phyloP scores from a whole-genome alignment of 2,888 invertebrate genomes.

The Drosophila lacicola region DNA sequence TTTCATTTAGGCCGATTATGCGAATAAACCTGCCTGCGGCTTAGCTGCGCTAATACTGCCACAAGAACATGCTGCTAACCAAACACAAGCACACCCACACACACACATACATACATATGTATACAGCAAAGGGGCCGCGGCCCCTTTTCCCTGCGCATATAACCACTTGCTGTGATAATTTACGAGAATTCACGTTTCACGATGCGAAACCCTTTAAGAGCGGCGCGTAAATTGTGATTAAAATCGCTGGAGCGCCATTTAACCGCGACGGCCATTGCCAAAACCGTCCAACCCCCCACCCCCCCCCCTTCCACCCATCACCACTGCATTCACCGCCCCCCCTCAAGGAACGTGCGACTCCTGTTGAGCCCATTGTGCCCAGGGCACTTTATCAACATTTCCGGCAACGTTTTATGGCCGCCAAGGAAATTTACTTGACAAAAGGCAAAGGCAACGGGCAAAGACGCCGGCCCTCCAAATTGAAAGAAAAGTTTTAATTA shows the following conservation, averaged over 20 bases:
- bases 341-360: neutral
- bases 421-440: constrained; percentile 67
- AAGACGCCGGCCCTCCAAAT: constrained; percentile 50
- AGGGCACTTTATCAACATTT: constrained; percentile 70
- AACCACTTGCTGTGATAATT: constrained; percentile 59
- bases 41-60: constrained; percentile 70
- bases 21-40: constrained; percentile 49
- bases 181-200: constrained; percentile 45
- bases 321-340: no score
- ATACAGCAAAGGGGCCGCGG: neutral
- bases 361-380: constrained; percentile 30
- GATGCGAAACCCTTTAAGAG: constrained; percentile 54
- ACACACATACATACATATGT: neutral
- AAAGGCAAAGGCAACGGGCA: constrained; percentile 29
- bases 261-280: constrained; percentile 80
- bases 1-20: constrained; percentile 49
- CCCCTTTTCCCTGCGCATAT: neutral
- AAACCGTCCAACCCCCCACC: constrained; percentile 15
- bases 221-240: constrained; percentile 76
- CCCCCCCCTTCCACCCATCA: neutral
- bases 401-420: constrained; percentile 67
- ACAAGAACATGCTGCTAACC: constrained; percentile 58
- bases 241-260: constrained; percentile 80
- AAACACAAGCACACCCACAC: constrained; percentile 15
- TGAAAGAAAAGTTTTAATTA: constrained; percentile 82